These are phyloP conservation scores for Drosophila bocki DNA, from an alignment of 1,140 invertebrate genomes.

Conservation along the genomic window DNA sequence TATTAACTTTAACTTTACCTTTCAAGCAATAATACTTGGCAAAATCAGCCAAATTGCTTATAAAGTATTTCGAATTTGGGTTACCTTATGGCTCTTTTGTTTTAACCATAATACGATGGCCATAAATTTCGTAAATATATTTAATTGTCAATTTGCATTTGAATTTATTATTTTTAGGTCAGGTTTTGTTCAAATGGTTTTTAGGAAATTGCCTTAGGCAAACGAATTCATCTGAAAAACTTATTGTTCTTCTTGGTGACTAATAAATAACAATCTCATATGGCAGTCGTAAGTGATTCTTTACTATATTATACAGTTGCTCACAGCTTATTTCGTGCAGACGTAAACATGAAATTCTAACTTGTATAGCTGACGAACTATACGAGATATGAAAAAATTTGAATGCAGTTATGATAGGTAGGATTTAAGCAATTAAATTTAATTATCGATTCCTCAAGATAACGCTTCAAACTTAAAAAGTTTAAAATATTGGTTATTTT, in stretches of 20 bases:
- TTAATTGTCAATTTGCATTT: background rate
- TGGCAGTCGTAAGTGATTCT: background rate
- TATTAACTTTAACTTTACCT: background rate
- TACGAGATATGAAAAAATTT: too few relatives aligned
- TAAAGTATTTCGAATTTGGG: slow-evolving; percentile 1
- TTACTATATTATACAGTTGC: background rate
- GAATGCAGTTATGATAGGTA: too few relatives aligned
- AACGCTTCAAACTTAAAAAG: too few relatives aligned
- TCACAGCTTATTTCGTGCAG: too few relatives aligned
- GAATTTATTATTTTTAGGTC: background rate
- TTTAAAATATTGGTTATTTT: too few relatives aligned
- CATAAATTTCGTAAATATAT: background rate
- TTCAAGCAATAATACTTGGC: background rate
- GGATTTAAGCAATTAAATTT: too few relatives aligned
- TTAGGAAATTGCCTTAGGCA: background rate
- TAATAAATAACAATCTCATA: slow-evolving; percentile 2
- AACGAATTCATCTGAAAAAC: background rate
- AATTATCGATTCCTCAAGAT: too few relatives aligned
- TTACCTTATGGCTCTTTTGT: background rate
- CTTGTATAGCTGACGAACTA: too few relatives aligned
- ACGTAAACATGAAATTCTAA: too few relatives aligned
- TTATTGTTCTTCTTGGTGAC: background rate
- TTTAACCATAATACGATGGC: background rate
- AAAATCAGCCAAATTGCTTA: background rate
- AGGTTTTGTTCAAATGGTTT: background rate